Evolutionary conservation across 2,888 invertebrate species (phyloP), one percentile per base, ranked within the genome.

Genomic region (Pycnomerus fuliginosus): DNA sequence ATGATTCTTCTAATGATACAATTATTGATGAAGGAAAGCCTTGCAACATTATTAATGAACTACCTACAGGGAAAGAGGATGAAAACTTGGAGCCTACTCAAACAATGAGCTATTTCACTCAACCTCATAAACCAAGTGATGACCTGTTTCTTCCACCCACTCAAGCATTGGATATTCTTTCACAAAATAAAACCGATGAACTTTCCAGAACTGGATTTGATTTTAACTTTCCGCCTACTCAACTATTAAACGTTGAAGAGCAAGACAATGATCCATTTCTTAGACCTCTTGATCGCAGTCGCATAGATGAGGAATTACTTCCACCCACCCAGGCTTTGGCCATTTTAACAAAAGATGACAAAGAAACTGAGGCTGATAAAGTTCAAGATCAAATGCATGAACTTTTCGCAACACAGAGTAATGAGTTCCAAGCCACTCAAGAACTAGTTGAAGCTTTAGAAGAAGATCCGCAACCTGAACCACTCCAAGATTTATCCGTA

Each of bases 381-480:
- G 39, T 58, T 16, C 61, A 63, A 52, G 59, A 58, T 44, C 58
- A 61, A 29, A 36, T 62, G 38, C 59, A 60, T 36, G 55, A 57
- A 3, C 43, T 58, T 30, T 63, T 63, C 44, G 51, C 47, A 11
- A 54, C 55, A 12, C 62, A 62, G 44, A 53, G 39, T 24, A 16
- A 15, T 5, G 7, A 7, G 31, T 15, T 38, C 15, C 13, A 23
- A 16, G 13, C 39, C 8, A 28, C 57, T 7, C 39, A 48, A 32
- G 22, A 48, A 32, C 16, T 52, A 2, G 23, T 33, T 17, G 30
- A 38, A 11, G 20, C 34, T 16, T 44, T 45, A 16, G 29, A 48
- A 14, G 23, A 23, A n/a, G n/a, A n/a, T n/a, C n/a, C n/a, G n/a
- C n/a, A n/a, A n/a, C n/a, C n/a, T n/a, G n/a, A n/a, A 8, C 38